These are phyloP conservation scores for Hydraecia micacea DNA, from an alignment of 2,888 invertebrate species.

Conservation along the genomic window DNA sequence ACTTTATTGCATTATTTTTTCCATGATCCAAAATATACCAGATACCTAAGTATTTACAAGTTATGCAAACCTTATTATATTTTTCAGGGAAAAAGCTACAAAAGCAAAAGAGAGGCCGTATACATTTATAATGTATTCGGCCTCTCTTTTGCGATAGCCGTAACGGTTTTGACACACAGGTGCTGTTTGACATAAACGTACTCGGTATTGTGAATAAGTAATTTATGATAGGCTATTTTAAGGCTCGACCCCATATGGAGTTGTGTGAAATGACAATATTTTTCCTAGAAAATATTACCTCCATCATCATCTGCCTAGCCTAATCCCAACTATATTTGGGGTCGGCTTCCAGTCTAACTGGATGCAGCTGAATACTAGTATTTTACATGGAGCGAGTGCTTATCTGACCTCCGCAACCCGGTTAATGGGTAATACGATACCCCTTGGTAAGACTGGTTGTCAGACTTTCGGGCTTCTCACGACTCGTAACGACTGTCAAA, in stretches of 20 bases:
- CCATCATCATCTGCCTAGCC: no score
- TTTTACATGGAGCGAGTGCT: no score
- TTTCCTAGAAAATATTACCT: neutral
- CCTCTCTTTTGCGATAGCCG: neutral
- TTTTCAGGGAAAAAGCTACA: neutral
- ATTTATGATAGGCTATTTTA: slow-evolving; percentile 25
- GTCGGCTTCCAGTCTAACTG: no score
- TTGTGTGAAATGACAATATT: slow-evolving; percentile 7
- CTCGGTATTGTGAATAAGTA: slow-evolving; percentile 22
- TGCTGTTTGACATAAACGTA: slow-evolving; percentile 17
- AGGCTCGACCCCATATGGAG: neutral
- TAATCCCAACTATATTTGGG: no score
- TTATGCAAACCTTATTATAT: neutral
- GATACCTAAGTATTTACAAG: neutral
- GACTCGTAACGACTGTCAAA: no score
- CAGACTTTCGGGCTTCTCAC: no score
- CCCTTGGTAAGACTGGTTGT: no score
- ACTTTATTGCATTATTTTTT: neutral
- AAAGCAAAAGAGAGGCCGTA: no score
- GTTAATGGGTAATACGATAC: no score
- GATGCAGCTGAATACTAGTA: no score
- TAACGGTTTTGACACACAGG: slow-evolving; percentile 15
- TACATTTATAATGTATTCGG: slow-evolving; percentile 12
- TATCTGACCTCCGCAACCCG: no score
- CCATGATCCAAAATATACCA: neutral